phyloP scores from a whole-genome alignment of 2,888 invertebrate genomes.

The Xiphydria camelus region DNA sequence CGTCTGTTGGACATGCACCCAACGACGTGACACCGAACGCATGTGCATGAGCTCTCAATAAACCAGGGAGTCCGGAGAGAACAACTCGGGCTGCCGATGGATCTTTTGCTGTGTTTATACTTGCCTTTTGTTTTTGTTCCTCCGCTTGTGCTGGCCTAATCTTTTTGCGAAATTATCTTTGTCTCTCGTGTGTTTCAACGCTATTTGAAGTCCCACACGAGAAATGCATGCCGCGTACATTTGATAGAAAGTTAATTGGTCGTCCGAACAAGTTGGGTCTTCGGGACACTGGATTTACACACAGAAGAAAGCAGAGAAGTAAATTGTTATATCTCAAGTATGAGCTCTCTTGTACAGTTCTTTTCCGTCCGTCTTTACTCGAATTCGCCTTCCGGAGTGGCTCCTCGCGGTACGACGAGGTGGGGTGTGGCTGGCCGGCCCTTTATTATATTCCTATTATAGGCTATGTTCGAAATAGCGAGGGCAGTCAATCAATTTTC shows the following conservation, averaged over 20 bases:
- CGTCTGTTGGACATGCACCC: background rate
- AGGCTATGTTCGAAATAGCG: constrained; percentile 27
- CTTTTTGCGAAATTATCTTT: constrained; percentile 15
- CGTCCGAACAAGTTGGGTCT: constrained; percentile 17
- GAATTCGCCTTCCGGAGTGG: constrained; percentile 8
- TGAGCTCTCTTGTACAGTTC: constrained; percentile 21
- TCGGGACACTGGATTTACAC: constrained; percentile 11
- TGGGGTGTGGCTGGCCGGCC: constrained; percentile 37
- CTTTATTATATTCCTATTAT: constrained; percentile 24
- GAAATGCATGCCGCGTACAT: constrained; percentile 39
- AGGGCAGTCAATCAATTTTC: constrained; percentile 13
- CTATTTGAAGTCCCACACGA: constrained; percentile 28
- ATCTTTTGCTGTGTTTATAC: constrained; percentile 41
- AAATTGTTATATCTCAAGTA: constrained; percentile 37
- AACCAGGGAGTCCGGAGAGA: constrained; percentile 27
- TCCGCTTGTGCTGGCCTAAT: constrained; percentile 29
- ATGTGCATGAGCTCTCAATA: constrained; percentile 33
- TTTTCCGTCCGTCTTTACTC: too few species aligned
- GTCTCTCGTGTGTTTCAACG: constrained; percentile 21
- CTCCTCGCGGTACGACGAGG: constrained; percentile 1
- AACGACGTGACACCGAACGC: constrained; percentile 23
- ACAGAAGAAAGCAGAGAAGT: constrained; percentile 25
- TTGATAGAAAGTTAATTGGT: constrained; percentile 39
- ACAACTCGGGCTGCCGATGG: constrained; percentile 39
- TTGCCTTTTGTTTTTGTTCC: constrained; percentile 36